These are phyloP conservation scores for Erpornis zantholeuca DNA, from an alignment of 2,113 vertebrate genomes.

Conservation along the genomic window DNA sequence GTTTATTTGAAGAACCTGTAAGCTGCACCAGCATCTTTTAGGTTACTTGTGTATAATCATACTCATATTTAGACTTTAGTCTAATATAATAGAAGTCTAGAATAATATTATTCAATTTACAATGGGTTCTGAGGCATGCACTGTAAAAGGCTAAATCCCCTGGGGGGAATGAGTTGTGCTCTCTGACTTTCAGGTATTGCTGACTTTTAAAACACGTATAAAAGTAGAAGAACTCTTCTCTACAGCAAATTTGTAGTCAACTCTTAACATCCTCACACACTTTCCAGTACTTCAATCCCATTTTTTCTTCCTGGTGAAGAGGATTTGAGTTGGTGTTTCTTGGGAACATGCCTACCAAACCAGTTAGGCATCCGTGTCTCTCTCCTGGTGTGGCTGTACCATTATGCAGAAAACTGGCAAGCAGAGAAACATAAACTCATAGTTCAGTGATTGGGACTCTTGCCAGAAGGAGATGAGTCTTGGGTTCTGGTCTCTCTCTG, in stretches of 20 bases:
- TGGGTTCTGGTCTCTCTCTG: neutral
- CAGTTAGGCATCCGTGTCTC: neutral
- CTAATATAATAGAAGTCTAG: neutral
- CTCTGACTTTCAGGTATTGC: neutral
- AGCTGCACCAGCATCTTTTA: neutral
- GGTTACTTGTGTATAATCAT: neutral
- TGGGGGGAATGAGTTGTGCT: neutral
- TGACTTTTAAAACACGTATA: neutral
- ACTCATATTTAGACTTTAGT: neutral
- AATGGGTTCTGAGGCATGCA: neutral
- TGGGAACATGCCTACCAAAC: neutral
- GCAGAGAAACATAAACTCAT: neutral
- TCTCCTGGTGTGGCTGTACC: neutral
- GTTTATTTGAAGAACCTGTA: neutral
- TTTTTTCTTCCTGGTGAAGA: neutral
- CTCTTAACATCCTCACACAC: neutral
- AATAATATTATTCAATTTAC: neutral
- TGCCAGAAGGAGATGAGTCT: neutral
- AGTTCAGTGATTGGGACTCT: neutral
- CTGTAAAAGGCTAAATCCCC: neutral
- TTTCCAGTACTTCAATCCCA: neutral
- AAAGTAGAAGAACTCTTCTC: neutral
- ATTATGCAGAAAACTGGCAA: neutral
- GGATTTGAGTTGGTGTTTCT: neutral
- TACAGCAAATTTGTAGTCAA: neutral